Conservation (phyloP, 2,797 vertebrate species). For the Meda fulgida region DNA sequence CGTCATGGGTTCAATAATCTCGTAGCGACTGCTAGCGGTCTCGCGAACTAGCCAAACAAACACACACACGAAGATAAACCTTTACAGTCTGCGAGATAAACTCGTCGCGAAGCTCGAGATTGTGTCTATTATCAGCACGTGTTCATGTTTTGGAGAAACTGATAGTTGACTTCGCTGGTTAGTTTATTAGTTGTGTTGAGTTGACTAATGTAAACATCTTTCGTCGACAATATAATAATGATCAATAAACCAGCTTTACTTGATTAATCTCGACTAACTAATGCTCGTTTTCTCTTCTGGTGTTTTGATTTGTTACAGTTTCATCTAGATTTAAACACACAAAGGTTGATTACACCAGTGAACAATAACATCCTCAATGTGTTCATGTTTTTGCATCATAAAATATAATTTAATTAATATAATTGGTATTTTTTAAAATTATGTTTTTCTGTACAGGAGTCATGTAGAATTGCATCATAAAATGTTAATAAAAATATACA, state of each 20-base stretch:
- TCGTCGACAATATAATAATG: accelerated
- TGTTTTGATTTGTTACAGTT: background rate
- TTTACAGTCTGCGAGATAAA: background rate
- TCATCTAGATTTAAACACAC: background rate
- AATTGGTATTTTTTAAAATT: too few relatives aligned
- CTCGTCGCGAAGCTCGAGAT: background rate
- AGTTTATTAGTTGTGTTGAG: background rate
- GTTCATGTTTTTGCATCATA: background rate
- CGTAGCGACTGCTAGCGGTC: too few relatives aligned
- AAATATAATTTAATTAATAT: too few relatives aligned
- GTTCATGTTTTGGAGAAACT: background rate
- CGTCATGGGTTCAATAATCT: too few relatives aligned
- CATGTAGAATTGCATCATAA: background rate
- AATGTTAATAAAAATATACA: too few relatives aligned
- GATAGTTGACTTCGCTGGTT: background rate
- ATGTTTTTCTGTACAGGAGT: background rate
- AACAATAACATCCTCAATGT: background rate
- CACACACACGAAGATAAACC: background rate
- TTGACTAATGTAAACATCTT: background rate
- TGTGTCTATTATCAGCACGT: background rate
- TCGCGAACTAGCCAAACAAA: background rate
- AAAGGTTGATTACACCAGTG: background rate
- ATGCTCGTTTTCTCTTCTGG: background rate
- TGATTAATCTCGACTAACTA: background rate
- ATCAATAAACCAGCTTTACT: background rate